These are phyloP conservation scores for Cremastinae sp. DNA, from an alignment of 2,888 invertebrate genomes.

Conservation along the genomic window DNA sequence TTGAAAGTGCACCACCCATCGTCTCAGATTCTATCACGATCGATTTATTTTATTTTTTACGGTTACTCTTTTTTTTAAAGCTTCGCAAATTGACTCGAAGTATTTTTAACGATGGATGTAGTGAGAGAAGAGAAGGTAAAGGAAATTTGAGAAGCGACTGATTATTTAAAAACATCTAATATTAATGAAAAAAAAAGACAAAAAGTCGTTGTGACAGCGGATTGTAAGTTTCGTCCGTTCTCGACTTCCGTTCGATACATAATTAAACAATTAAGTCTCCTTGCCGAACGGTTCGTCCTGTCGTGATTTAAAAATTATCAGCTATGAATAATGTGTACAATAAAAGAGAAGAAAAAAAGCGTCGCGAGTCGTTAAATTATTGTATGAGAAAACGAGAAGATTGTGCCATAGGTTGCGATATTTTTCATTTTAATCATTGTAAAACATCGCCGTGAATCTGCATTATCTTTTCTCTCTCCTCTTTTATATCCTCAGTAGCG, in stretches of 20 bases:
- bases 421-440: slow-evolving; percentile 65
- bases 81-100: slow-evolving; percentile 17
- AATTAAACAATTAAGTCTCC: slow-evolving; percentile 35
- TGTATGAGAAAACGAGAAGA: slow-evolving; percentile 59
- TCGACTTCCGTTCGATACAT: too few species aligned
- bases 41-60: slow-evolving; percentile 29
- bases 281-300: slow-evolving; percentile 37
- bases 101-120: slow-evolving; percentile 4
- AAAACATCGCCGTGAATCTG: slow-evolving; percentile 32
- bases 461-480: slow-evolving; percentile 30
- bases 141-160: slow-evolving; percentile 37
- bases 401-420: slow-evolving; percentile 75
- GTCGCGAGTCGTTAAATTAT: slow-evolving; percentile 57
- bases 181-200: slow-evolving; percentile 29
- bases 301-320: slow-evolving; percentile 35
- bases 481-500: slow-evolving; percentile 33
- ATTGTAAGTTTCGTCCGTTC: slow-evolving; percentile 58
- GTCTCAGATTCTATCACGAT: slow-evolving; percentile 32
- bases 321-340: slow-evolving; percentile 49
- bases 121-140: slow-evolving; percentile 24
- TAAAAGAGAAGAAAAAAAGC: too few species aligned
- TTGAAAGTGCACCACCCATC: slow-evolving; percentile 15
- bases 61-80: too few species aligned
- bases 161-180: slow-evolving; percentile 34
- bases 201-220: slow-evolving; percentile 44